phyloP scores from a whole-genome alignment of 2,113 vertebrate genomes.

The Otocyon megalotis region DNA sequence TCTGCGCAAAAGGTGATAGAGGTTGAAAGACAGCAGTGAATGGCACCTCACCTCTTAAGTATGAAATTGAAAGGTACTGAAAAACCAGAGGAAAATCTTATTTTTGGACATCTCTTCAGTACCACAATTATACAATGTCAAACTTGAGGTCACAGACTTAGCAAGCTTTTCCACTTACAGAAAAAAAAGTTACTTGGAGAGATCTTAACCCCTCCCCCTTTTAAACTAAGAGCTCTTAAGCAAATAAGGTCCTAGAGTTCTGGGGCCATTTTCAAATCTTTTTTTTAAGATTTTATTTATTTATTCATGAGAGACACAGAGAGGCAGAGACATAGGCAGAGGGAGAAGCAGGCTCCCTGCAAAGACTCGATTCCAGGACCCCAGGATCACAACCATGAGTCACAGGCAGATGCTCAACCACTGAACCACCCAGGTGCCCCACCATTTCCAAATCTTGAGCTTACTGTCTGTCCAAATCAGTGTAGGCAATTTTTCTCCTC shows the following conservation, averaged over 20 bases:
- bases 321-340: no score
- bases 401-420: no score
- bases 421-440: no score
- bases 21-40: constrained; percentile 42
- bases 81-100: constrained; percentile 41
- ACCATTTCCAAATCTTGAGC: neutral
- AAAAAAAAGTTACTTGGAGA: constrained; percentile 20
- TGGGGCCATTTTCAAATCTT: neutral
- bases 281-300: no score
- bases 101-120: constrained; percentile 11
- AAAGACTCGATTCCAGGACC: no score
- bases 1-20: neutral
- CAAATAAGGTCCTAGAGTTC: neutral
- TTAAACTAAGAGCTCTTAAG: constrained; percentile 31
- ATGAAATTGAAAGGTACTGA: constrained; percentile 19
- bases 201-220: neutral
- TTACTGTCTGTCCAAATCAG: neutral
- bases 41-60: neutral
- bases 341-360: no score
- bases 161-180: constrained; percentile 55
- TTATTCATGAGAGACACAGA: no score
- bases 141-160: constrained; percentile 55
- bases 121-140: constrained; percentile 43
- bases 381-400: no score
- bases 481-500: neutral